A percentile compares a stretch with the other conserved stretches of the same genome.
Evolutionary conservation across 1,140 invertebrate species (phyloP).

Genomic region (Contarinia nasturtii): DNA sequence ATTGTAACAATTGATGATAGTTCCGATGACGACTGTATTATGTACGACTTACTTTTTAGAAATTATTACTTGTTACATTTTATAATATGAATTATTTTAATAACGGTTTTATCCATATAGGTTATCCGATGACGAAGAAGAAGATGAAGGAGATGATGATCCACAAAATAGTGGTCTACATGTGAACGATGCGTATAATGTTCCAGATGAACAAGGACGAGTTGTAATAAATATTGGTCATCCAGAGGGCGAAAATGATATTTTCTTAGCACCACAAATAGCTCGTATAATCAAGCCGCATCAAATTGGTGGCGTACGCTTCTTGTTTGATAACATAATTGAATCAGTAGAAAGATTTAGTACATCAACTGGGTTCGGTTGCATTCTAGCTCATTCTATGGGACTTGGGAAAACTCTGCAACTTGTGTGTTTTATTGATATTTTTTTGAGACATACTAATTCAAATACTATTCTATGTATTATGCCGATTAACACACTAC

Average conservation of each 20-base stretch:
- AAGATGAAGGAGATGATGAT: conserved; percentile 39
- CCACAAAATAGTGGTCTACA: conserved; percentile 53
- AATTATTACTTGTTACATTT: conserved; percentile 45
- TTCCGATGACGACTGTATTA: conserved; percentile 60
- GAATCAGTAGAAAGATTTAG: conserved; percentile 77
- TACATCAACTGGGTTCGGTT: conserved; percentile 85
- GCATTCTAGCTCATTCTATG: conserved; percentile 98
- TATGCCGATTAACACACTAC: conserved; percentile 96
- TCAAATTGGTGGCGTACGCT: conserved; percentile 90
- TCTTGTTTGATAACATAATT: conserved; percentile 91
- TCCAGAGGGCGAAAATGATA: conserved; percentile 76
- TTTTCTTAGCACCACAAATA: conserved; percentile 86
- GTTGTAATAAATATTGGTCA: conserved; percentile 95
- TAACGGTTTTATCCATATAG: no score
- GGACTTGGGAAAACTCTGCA: conserved; percentile 97
- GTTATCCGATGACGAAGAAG: conserved; percentile 38
- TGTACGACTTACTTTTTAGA: conserved; percentile 13
- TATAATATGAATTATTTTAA: conserved; percentile 24
- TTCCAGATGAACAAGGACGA: conserved; percentile 76
- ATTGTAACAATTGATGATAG: conserved; percentile 46
- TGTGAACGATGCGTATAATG: conserved; percentile 80
- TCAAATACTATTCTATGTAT: conserved; percentile 84
- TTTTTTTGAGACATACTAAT: conserved; percentile 80
- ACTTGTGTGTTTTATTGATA: conserved; percentile 88
- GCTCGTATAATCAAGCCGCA: conserved; percentile 88